Percentiles rank a stretch among this genome's conserved stretches.
These are phyloP conservation scores for Eurypyga helias DNA, from an alignment of 2,113 vertebrate species.

Conservation along the genomic window DNA sequence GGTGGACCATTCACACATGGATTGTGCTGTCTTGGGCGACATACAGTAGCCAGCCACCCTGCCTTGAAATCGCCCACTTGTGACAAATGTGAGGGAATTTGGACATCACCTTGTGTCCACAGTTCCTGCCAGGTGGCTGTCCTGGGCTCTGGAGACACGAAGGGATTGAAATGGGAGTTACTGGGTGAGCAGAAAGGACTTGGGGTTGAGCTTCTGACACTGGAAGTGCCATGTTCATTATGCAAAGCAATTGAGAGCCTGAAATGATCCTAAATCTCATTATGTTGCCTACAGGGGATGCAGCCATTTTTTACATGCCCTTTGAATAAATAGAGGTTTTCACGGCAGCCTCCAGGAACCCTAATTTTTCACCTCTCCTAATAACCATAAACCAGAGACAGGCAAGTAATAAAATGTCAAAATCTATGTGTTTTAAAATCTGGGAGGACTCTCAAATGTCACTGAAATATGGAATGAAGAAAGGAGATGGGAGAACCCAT, in stretches of 20 bases:
- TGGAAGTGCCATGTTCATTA: background rate
- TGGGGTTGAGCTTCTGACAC: background rate
- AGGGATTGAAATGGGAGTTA: background rate
- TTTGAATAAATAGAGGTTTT: constrained; percentile 46
- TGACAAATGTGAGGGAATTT: background rate
- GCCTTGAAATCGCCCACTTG: background rate
- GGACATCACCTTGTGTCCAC: background rate
- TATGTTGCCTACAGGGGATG: background rate
- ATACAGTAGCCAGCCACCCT: background rate
- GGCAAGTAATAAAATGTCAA: constrained; percentile 55
- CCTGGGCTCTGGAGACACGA: background rate
- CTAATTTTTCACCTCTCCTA: constrained; percentile 53
- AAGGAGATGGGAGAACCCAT: background rate
- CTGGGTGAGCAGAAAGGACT: background rate
- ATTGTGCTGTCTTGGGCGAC: background rate
- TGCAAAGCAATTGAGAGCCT: background rate
- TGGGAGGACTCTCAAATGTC: constrained; percentile 39
- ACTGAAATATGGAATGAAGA: background rate
- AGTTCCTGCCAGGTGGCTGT: background rate
- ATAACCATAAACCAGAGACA: constrained; percentile 50
- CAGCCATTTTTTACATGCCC: background rate
- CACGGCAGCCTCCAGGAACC: background rate
- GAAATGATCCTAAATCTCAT: constrained; percentile 4
- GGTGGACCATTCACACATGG: background rate
- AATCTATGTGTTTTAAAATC: constrained; percentile 44